phyloP scores from a whole-genome alignment of 2,888 invertebrate species.

The Mimachlamys varia region DNA sequence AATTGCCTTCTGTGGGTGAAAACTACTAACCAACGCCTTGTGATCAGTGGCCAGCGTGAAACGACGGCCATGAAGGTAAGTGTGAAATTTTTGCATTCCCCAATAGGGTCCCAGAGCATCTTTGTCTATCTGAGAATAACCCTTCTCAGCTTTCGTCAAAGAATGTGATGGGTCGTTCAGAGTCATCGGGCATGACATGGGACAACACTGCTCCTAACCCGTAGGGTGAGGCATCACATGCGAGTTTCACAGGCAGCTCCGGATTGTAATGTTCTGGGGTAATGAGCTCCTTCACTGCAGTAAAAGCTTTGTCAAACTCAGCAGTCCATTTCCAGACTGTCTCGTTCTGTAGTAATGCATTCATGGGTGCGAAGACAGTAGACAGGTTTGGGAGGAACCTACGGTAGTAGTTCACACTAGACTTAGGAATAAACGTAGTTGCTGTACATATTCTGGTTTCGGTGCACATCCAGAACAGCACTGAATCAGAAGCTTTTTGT shows the following conservation, averaged over 20 bases:
- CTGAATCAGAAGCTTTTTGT: constrained; percentile 37
- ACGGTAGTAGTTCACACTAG: constrained; percentile 44
- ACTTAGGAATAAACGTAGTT: constrained; percentile 41
- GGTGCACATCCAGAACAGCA: constrained; percentile 39
- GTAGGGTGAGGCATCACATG: constrained; percentile 78
- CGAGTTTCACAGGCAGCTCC: constrained; percentile 69
- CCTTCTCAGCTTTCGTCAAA: constrained; percentile 44
- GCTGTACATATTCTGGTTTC: constrained; percentile 43
- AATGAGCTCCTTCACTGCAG: constrained; percentile 62
- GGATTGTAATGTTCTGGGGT: constrained; percentile 67
- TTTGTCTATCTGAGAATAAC: constrained; percentile 62
- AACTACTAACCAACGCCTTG: too few relatives aligned
- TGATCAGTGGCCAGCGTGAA: too few relatives aligned
- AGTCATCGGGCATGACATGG: constrained; percentile 52
- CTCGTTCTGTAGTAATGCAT: constrained; percentile 56
- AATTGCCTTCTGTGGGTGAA: too few relatives aligned
- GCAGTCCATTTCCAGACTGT: constrained; percentile 55
- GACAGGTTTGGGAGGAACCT: constrained; percentile 43
- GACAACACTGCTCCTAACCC: constrained; percentile 76
- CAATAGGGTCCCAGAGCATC: too few relatives aligned
- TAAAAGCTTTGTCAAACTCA: constrained; percentile 58
- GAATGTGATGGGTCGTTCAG: constrained; percentile 60
- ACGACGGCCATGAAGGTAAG: too few relatives aligned
- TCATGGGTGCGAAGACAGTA: constrained; percentile 57
- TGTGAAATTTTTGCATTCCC: too few relatives aligned